Evolutionary conservation across 1,140 invertebrate species (phyloP).

Genomic region (Pteromalus puparum): DNA sequence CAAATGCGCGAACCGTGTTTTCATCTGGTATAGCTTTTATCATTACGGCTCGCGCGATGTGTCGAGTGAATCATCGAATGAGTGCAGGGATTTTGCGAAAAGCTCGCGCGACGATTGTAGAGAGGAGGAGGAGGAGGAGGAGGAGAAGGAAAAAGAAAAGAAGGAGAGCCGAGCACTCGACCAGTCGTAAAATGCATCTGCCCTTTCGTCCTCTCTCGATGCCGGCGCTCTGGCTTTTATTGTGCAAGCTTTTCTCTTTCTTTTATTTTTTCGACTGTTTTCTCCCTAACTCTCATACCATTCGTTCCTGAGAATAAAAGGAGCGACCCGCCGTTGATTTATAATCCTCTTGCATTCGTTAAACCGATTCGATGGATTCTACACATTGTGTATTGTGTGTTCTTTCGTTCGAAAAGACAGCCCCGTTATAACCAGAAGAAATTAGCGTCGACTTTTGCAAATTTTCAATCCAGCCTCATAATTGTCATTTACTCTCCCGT

Average conservation of each 20-base stretch:
- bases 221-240: conserved; percentile 58
- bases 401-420: background rate
- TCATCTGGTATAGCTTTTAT: background rate
- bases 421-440: no score
- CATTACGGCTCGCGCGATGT: background rate
- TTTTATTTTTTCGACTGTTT: background rate
- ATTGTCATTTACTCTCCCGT: background rate
- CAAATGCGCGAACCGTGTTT: conserved; percentile 27
- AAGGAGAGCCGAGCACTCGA: conserved; percentile 48
- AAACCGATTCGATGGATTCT: conserved; percentile 73
- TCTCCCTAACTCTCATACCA: no score
- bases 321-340: conserved; percentile 60
- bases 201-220: conserved; percentile 53
- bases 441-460: background rate
- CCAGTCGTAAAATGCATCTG: conserved; percentile 68
- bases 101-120: background rate
- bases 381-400: conserved; percentile 60
- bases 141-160: conserved; percentile 38
- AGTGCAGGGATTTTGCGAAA: background rate
- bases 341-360: conserved; percentile 68
- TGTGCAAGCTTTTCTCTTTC: conserved; percentile 53
- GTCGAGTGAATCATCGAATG: background rate
- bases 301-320: background rate
- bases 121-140: background rate
- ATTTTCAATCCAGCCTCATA: background rate